Base-by-base conservation (phyloP, 2,113 vertebrate species). In the Cairina moschata region DNA sequence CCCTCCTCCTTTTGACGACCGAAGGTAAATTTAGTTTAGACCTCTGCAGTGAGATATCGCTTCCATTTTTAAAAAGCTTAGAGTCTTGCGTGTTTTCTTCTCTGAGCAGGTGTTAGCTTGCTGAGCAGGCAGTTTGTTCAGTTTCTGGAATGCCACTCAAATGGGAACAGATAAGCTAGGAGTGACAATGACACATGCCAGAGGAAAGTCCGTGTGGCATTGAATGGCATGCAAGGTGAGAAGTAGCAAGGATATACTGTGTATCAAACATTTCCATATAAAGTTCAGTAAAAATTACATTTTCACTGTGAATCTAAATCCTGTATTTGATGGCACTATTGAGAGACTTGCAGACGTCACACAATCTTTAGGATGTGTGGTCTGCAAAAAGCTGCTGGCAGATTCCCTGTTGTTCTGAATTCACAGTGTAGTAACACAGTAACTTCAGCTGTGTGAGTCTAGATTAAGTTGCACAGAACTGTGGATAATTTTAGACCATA, bases 1-100 rank as follows among this genome's bases (percentile, higher is more conserved):
- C 9, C 93, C 97, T 26, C 99, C 99, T 21, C 81, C 97, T 78
- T 62, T 1, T 34, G 99, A 99, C 29, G 97, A 98, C 68, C 97
- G 99, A 76, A 98, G 98, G 99, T 99, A 94, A 85, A 38, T 36
- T 26, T 29, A 40, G 3, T 15, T 80, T 40, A 63, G 42, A 67
- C 20, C 23, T 72, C 28, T 63, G 3, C 26, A 56, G 29, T 31
- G 18, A 56, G n/a, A 11, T 8, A 17, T 52, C 17, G 16, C 7
- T 8, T 38, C 6, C 3, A 2, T 11, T 63, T 63, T 13, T 0
- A 11, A 75, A 55, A 62, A 44, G 13, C 13, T 26, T 32, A 8
- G 22, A 34, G 11, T 2, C 40, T 8, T 26, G 75, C 21, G 7
- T 40, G n/a, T 46, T 81, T 67, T n/a, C 74, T 81, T 82, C 23